Percentiles rank a stretch among this genome's conserved stretches.
phyloP scores from a whole-genome alignment of 2,888 invertebrate genomes.

The Dinocampus coccinellae region DNA sequence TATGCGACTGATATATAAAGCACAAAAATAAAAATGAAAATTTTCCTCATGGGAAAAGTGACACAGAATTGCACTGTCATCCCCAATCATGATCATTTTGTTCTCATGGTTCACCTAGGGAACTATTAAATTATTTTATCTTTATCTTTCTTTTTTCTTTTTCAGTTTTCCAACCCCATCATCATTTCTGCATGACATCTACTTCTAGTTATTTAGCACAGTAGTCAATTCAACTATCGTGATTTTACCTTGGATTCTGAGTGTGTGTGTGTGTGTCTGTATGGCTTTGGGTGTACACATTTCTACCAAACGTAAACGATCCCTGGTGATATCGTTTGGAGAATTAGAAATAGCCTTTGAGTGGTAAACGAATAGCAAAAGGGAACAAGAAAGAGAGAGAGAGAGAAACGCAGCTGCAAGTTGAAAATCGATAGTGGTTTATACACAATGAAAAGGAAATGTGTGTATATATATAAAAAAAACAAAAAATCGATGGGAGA shows the following conservation, averaged over 20 bases:
- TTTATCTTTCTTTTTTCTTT: neutral
- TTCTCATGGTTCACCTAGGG: neutral
- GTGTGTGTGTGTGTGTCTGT: no score
- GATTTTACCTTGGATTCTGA: neutral
- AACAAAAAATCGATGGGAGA: constrained; percentile 14
- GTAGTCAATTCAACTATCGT: neutral
- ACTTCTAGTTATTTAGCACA: neutral
- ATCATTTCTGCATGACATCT: neutral
- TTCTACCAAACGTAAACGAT: neutral
- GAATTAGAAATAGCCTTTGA: constrained; percentile 9
- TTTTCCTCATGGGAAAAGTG: neutral
- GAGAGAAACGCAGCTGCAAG: constrained; percentile 2
- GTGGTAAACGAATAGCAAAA: constrained; percentile 10
- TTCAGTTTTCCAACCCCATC: neutral
- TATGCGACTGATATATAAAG: neutral
- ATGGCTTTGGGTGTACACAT: no score
- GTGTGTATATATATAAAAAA: neutral
- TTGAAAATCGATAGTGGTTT: constrained; percentile 21
- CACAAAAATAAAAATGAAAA: neutral
- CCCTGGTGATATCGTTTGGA: constrained; percentile 1
- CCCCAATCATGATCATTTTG: neutral
- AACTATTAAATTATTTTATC: neutral
- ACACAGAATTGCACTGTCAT: neutral
- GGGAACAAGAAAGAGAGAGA: constrained; percentile 1
- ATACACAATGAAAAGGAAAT: neutral